Conservation (phyloP, 2,113 vertebrate genomes). For the Strix uralensis region DNA sequence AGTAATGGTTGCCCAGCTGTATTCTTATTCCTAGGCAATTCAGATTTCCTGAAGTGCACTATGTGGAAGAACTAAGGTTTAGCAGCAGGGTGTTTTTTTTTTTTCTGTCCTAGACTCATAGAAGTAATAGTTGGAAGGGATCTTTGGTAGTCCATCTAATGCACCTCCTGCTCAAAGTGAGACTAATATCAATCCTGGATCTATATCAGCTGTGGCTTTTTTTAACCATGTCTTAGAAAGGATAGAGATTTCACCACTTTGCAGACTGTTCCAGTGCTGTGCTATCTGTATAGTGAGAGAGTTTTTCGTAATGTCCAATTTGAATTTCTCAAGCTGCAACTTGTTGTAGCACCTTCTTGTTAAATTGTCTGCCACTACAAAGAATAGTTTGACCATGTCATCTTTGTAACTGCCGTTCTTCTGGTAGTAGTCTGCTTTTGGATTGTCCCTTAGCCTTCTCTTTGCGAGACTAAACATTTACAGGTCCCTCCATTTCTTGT, state of each 20-base stretch:
- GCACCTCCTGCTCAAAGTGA: not conserved
- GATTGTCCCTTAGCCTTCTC: not conserved
- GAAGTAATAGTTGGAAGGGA: not conserved
- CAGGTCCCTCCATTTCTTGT: not conserved
- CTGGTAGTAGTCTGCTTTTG: not conserved
- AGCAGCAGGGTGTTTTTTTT: not conserved
- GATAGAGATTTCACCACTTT: not conserved
- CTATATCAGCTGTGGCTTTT: not conserved
- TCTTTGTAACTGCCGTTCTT: not conserved
- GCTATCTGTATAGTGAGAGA: not conserved
- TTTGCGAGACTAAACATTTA: not conserved
- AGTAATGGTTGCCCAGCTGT: not conserved
- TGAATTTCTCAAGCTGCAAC: not conserved
- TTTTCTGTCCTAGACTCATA: not conserved
- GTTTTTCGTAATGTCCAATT: not conserved
- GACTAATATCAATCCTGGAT: not conserved
- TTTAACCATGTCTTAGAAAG: not conserved
- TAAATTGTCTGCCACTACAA: not conserved
- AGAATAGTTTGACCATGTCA: not conserved
- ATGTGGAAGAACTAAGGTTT: not conserved
- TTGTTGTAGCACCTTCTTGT: not conserved
- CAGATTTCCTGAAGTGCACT: not conserved
- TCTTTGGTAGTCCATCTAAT: not conserved
- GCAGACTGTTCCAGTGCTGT: not conserved
- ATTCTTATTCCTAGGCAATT: not conserved